Evolutionary conservation across 2,888 invertebrate species (phyloP).

Genomic region (Eupithecia centaureata): DNA sequence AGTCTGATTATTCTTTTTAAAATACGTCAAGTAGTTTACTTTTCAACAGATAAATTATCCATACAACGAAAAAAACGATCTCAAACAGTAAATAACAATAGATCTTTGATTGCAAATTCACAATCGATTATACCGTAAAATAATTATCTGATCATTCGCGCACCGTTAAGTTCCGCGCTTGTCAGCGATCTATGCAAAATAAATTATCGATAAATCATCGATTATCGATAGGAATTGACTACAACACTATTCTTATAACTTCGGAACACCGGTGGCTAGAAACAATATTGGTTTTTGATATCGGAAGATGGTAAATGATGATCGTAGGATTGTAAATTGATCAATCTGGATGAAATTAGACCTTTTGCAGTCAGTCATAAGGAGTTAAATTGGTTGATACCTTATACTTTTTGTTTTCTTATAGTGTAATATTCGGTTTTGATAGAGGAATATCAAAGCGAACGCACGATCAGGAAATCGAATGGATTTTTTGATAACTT

Average conservation of each 20-base stretch:
- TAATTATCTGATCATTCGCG: background rate
- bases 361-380: slow-evolving; percentile 9
- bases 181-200: background rate
- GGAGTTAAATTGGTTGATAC: background rate
- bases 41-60: too few relatives aligned
- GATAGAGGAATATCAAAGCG: too few relatives aligned
- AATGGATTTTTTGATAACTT: too few relatives aligned
- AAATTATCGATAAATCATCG: slow-evolving; percentile 12
- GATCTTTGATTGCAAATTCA: background rate
- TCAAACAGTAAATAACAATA: background rate
- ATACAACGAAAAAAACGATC: too few relatives aligned
- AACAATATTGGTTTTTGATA: slow-evolving; percentile 41
- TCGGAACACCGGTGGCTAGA: slow-evolving; percentile 41
- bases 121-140: background rate
- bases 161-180: slow-evolving; percentile 1
- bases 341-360: slow-evolving; percentile 20
- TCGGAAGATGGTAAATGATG: slow-evolving; percentile 15
- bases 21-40: too few relatives aligned
- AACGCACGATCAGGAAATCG: too few relatives aligned
- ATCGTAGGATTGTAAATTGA: slow-evolving; percentile 19
- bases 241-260: slow-evolving; percentile 35
- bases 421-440: too few relatives aligned
- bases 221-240: slow-evolving; percentile 11
- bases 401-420: background rate
- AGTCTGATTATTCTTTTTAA: too few relatives aligned